Percentiles rank a stretch among this genome's conserved stretches.
Conservation (phyloP, 2,113 vertebrate genomes). For the Poecilia latipinna region DNA sequence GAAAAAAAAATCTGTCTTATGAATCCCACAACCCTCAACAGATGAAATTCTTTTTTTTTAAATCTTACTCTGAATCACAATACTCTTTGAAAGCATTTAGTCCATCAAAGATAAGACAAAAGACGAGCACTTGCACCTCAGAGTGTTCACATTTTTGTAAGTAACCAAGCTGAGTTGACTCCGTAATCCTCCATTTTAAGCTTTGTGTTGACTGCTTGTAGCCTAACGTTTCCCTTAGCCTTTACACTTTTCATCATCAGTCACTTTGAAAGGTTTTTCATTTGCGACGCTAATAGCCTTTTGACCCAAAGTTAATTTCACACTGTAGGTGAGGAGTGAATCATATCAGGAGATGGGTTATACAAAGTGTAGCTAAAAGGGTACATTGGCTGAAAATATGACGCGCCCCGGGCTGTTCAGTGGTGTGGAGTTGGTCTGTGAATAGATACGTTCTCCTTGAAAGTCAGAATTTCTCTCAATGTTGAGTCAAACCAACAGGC, state of each 20-base stretch:
- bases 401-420: neutral
- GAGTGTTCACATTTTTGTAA: conserved; percentile 5
- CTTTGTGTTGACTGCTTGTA: neutral
- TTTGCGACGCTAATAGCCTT: conserved; percentile 11
- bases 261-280: conserved; percentile 12
- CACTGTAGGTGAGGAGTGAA: conserved; percentile 11
- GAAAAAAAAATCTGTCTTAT: conserved; percentile 13
- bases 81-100: neutral
- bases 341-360: neutral
- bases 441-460: too few relatives aligned
- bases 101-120: conserved; percentile 11
- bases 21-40: conserved; percentile 20
- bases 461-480: too few relatives aligned
- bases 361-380: conserved; percentile 4
- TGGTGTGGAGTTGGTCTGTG: neutral
- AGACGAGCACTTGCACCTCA: neutral
- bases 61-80: conserved; percentile 6
- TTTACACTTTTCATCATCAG: conserved; percentile 17
- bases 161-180: neutral
- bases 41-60: neutral
- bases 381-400: conserved; percentile 7
- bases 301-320: conserved; percentile 29
- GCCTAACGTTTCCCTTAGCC: neutral
- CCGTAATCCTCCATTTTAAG: conserved; percentile 14
- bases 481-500: too few relatives aligned